Percentiles rank a stretch among this genome's conserved stretches.
phyloP scores from a whole-genome alignment of 2,888 invertebrate species.

The Diachrysia chrysitis region DNA sequence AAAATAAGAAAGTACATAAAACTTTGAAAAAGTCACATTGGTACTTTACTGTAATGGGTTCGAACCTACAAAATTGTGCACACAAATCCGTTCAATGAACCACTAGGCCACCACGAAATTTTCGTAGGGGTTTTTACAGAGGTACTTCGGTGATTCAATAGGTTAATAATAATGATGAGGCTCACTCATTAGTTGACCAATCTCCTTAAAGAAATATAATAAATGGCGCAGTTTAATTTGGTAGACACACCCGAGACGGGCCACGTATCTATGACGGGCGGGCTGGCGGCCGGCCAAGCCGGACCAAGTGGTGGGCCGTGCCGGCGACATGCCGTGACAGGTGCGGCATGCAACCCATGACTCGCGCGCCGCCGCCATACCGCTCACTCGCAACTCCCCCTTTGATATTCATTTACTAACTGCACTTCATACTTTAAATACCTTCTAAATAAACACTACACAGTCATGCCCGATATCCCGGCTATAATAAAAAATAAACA shows the following conservation, averaged over 20 bases:
- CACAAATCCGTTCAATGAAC: no score
- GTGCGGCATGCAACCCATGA: slow-evolving; percentile 88
- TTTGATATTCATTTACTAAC: slow-evolving; percentile 74
- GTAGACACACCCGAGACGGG: slow-evolving; percentile 87
- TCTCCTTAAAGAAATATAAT: slow-evolving; percentile 85
- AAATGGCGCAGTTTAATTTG: slow-evolving; percentile 88
- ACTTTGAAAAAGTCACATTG: no score
- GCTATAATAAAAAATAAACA: slow-evolving; percentile 54
- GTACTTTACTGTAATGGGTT: no score
- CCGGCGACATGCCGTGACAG: slow-evolving; percentile 85
- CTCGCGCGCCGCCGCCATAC: slow-evolving; percentile 75
- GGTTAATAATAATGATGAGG: slow-evolving; percentile 66
- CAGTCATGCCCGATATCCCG: slow-evolving; percentile 50
- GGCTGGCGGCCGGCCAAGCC: slow-evolving; percentile 85
- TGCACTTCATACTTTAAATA: slow-evolving; percentile 62
- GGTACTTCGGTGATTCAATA: slow-evolving; percentile 44
- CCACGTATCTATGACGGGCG: slow-evolving; percentile 84
- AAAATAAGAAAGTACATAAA: no score
- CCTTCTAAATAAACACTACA: slow-evolving; percentile 63
- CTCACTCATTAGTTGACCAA: slow-evolving; percentile 79
- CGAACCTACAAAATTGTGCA: no score
- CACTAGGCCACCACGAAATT: no score
- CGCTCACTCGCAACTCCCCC: slow-evolving; percentile 67
- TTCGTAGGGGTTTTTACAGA: not conserved
- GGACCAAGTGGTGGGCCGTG: slow-evolving; percentile 86